Base-by-base conservation (phyloP, 1,140 invertebrate genomes). In the Chironomus tepperi region DNA sequence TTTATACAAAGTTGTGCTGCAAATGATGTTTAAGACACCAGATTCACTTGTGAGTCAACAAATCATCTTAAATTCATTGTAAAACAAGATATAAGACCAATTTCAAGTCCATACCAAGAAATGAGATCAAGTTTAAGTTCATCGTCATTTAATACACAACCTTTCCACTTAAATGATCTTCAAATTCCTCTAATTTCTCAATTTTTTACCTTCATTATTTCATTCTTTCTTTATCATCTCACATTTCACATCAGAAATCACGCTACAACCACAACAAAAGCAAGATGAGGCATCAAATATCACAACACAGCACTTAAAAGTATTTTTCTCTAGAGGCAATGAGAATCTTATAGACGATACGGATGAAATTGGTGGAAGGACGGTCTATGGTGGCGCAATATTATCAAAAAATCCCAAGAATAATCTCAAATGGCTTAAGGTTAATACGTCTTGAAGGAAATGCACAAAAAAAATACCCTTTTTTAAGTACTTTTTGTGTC, bases 401-500 rank as follows among this genome's bases (percentile, higher is more conserved):
- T 16, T 70, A 3, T 70, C 65, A 7, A 70, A 70, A 12, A 70
- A 70, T 18, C 65, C 65, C 9, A 70, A 70, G 12, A 70, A 70
- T 21, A 70, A 70, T 70, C 16, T 18, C 16, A 70, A 70, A 70
- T 70, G 65, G 65, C 18, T 70, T 3, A 70, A 70, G 65, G 65
- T 70, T 19, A 70, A 15, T 57, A 15, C 12, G 47, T 5, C 2
- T 34, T 34, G 24, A 12, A 57, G 47, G 12, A 57, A 57, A n/a
- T 57, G 12, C 15, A 10, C 43, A 57, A 57, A 57, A 57, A 57
- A 47, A 47, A 47, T 7, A 9, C 47, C 47, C 57, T 76, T 80
- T 42, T 76, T 34, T 34, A 34, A 34, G 24, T 34, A 34, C 24
- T 34, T 34, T 34, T 34, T 34, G 24, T 34, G 24, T 34, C 24